phyloP scores from a whole-genome alignment of 2,888 invertebrate genomes.

The Aricia artaxerxes region DNA sequence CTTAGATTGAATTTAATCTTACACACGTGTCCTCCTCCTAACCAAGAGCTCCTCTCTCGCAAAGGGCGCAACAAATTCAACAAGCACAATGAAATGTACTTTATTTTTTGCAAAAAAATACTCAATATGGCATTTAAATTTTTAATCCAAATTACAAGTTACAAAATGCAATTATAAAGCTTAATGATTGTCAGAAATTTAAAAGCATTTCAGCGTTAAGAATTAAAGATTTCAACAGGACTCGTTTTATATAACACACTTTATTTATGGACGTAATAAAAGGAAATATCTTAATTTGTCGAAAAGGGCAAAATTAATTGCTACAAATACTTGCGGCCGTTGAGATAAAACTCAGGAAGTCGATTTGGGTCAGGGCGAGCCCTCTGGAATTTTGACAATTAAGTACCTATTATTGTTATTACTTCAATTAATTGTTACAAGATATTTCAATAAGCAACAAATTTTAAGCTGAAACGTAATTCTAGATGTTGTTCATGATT shows the following conservation, averaged over 20 bases:
- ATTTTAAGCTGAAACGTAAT: background rate
- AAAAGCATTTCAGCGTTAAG: constrained; percentile 5
- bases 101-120: background rate
- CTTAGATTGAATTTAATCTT: too few species aligned
- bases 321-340: background rate
- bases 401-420: background rate
- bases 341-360: constrained; percentile 12
- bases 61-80: too few species aligned
- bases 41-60: too few species aligned
- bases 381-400: background rate
- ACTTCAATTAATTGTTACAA: background rate
- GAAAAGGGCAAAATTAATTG: constrained; percentile 3
- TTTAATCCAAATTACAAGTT: background rate
- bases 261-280: background rate
- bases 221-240: background rate
- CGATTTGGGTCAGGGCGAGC: constrained; percentile 1
- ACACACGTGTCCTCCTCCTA: too few species aligned
- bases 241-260: background rate
- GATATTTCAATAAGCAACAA: background rate
- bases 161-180: background rate
- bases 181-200: background rate
- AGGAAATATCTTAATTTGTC: background rate
- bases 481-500: too few species aligned
- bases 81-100: too few species aligned
- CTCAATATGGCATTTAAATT: background rate